Evolutionary conservation across 2,113 vertebrate genomes (phyloP).

Genomic region (Gallinago paraguaiae): DNA sequence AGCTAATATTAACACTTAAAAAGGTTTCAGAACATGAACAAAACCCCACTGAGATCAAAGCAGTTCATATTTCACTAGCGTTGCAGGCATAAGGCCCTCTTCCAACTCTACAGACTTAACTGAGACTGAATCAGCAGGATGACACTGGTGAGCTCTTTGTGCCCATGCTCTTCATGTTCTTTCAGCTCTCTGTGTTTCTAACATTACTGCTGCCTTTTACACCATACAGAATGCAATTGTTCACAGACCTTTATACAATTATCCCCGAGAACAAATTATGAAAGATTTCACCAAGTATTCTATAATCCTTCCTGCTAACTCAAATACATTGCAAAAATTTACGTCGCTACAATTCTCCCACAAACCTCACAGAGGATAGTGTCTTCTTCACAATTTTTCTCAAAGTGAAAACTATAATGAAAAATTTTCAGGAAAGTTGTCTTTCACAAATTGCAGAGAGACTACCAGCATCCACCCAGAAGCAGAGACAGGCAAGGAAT

Average conservation of each 20-base stretch:
- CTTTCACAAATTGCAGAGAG: neutral
- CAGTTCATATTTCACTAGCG: neutral
- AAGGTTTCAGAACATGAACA: slow-evolving; percentile 34
- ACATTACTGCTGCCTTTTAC: no score
- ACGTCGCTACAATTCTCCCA: neutral
- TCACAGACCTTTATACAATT: neutral
- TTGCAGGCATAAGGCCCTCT: neutral
- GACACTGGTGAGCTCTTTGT: neutral
- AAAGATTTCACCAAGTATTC: neutral
- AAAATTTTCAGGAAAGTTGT: neutral
- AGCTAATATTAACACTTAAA: neutral
- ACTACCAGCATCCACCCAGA: neutral
- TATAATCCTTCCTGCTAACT: neutral
- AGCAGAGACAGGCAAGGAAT: neutral
- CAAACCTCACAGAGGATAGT: neutral
- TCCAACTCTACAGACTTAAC: neutral
- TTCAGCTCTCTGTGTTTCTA: neutral
- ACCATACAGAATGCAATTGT: neutral
- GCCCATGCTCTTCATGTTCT: neutral
- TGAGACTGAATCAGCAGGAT: neutral
- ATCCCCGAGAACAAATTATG: neutral
- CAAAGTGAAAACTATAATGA: neutral
- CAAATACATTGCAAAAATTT: neutral
- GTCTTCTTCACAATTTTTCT: neutral
- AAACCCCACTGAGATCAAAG: neutral